phyloP scores from a whole-genome alignment of 2,113 vertebrate species.

The Callopanchax toddi region DNA sequence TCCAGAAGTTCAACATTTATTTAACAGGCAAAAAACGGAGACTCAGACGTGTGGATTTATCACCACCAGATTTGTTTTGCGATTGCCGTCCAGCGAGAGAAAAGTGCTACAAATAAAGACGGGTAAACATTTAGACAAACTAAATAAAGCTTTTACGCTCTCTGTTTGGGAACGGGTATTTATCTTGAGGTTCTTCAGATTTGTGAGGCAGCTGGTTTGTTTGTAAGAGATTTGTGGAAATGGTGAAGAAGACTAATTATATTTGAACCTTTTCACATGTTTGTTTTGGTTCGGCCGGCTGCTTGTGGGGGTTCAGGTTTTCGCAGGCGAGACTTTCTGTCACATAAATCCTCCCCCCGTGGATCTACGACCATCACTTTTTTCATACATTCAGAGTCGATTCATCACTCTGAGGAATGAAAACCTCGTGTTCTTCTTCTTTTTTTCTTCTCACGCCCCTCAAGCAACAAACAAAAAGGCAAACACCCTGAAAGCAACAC shows the following conservation, averaged over 20 bases:
- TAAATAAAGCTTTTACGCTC: slow-evolving; percentile 71
- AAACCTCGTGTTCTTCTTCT: slow-evolving; percentile 36
- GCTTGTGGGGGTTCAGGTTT: slow-evolving; percentile 28
- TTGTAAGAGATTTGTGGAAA: slow-evolving; percentile 61
- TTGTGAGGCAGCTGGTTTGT: slow-evolving; percentile 60
- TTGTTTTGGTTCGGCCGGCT: slow-evolving; percentile 64
- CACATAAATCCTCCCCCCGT: slow-evolving; percentile 13
- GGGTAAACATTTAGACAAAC: slow-evolving; percentile 82
- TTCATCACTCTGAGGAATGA: slow-evolving; percentile 63
- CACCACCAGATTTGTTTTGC: slow-evolving; percentile 66
- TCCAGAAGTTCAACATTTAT: slow-evolving; percentile 27
- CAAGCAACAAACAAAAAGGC: slow-evolving; percentile 44
- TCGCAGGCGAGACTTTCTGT: slow-evolving; percentile 25
- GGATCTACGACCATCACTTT: slow-evolving; percentile 15
- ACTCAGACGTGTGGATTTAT: slow-evolving; percentile 58
- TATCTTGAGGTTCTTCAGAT: slow-evolving; percentile 62
- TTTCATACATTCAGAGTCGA: slow-evolving; percentile 35
- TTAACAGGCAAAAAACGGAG: slow-evolving; percentile 63
- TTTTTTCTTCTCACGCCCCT: slow-evolving; percentile 56
- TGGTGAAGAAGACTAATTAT: slow-evolving; percentile 63
- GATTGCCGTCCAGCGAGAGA: slow-evolving; percentile 67
- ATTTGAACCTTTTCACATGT: slow-evolving; percentile 64
- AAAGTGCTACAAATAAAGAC: slow-evolving; percentile 63
- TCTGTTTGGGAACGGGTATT: slow-evolving; percentile 60
- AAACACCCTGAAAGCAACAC: neutral